Base-by-base conservation (phyloP, 2,888 invertebrate species). In the Drosophila maculinotata region DNA sequence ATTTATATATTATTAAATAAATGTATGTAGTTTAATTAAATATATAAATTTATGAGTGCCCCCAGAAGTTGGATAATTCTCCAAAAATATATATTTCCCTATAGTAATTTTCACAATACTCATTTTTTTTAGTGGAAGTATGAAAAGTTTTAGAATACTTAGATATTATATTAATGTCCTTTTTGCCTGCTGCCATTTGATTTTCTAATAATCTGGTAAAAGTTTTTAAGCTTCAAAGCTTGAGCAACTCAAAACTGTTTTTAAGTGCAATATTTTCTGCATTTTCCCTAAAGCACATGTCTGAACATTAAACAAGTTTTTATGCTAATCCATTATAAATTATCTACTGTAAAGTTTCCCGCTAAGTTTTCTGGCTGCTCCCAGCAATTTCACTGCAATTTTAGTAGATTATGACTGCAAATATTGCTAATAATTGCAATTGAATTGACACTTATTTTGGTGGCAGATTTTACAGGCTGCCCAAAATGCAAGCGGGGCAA, bases 371-470 rank as follows among this genome's bases (percentile, higher is more conserved):
- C 30, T 30, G 12, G 2, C 17, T 28, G 58, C 14, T 85, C 69
- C 78, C 68, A 51, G 6, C 75, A 68, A 78, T 79, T 79, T 71
- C 45, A 67, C 62, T 54, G 49, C 62, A 56, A 69, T 64, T 69
- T 35, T 14, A 3, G 9, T n/a, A n/a, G 33, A 42, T 71, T 60
- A 68, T 58, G 70, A 66, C 79, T 60, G 71, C 62, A 54, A 76
- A 56, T 38, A 31, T 42, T 47, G n/a, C n/a, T n/a, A 20, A 20
- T 65, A 42, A 57, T 66, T 54, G 54, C 56, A 35, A 38, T 35
- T 56, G 15, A 36, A 63, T 9, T 31, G 68, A n/a, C 48, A 36
- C 25, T 23, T 15, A 41, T 51, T 48, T 39, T 44, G 7, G n/a
- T 10, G 23, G 3, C 25, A 31, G 14, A 38, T 36, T 57, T 52